Conservation (phyloP, 2,113 vertebrate genomes). For the Bucco capensis region DNA sequence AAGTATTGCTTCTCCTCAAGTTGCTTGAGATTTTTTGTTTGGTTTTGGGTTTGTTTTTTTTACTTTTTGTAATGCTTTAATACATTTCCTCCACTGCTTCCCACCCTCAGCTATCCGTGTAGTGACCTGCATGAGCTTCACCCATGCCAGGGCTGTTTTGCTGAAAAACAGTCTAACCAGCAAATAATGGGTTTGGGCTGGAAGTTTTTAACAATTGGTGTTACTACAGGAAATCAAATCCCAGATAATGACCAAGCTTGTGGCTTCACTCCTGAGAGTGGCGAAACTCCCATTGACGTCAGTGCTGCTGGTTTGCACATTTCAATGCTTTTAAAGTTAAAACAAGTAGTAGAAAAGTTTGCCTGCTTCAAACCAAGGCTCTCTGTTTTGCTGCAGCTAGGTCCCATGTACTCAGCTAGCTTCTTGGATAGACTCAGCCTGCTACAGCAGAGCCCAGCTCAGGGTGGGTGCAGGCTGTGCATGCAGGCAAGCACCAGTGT, state of each 20-base stretch:
- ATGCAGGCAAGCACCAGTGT: accelerated
- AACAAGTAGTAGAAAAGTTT: neutral
- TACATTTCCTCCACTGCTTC: neutral
- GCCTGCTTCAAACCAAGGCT: neutral
- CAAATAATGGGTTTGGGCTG: neutral
- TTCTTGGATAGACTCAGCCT: neutral
- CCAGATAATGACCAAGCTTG: neutral
- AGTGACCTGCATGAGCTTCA: neutral
- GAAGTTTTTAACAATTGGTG: neutral
- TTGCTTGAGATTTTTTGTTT: too few species aligned
- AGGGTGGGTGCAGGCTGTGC: neutral
- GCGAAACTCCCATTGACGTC: neutral
- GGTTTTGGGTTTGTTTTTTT: too few species aligned
- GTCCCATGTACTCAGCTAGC: too few species aligned
- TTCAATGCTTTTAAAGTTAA: neutral
- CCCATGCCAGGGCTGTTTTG: neutral
- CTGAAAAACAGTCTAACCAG: neutral
- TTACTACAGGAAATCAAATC: neutral
- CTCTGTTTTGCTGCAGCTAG: neutral
- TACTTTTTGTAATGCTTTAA: neutral
- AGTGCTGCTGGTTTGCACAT: neutral
- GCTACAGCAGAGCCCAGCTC: neutral
- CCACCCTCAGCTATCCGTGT: neutral
- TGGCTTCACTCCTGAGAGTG: neutral
- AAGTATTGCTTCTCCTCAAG: neutral